Percentiles rank a stretch among this genome's conserved stretches.
Conservation (phyloP, 2,113 vertebrate genomes). For the Apteryx owenii region DNA sequence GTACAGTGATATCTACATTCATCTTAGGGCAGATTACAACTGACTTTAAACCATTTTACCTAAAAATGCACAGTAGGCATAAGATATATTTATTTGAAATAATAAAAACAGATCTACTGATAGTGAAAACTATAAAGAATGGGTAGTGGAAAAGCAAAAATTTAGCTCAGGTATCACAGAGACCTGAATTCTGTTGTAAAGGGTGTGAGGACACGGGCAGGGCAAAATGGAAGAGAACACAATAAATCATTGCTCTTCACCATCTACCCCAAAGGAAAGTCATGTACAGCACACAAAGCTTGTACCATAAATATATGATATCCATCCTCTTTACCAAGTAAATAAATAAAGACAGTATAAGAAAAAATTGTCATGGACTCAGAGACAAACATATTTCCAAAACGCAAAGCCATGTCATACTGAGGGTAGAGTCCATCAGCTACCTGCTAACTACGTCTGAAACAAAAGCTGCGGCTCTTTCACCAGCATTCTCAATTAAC, state of each 20-base stretch:
- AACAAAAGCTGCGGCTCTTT: neutral
- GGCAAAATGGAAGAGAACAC: neutral
- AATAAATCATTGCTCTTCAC: neutral
- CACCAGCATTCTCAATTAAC: neutral
- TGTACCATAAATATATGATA: neutral
- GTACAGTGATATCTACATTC: neutral
- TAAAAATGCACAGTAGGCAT: neutral
- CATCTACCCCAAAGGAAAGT: neutral
- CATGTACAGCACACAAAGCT: neutral
- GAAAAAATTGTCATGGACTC: neutral
- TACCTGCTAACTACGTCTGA: neutral
- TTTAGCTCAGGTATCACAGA: neutral
- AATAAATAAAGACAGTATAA: neutral
- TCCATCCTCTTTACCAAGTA: neutral
- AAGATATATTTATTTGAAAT: neutral
- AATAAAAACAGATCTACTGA: neutral
- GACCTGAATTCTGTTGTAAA: neutral
- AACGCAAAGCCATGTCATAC: neutral
- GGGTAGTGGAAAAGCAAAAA: neutral
- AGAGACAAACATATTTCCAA: neutral
- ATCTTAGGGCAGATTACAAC: neutral
- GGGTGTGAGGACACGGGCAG: neutral
- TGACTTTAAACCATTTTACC: neutral
- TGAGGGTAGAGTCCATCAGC: neutral
- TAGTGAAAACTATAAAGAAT: neutral